Base-by-base conservation (phyloP, 2,888 invertebrate species). In the Amblyjoppa fuscipennis region DNA sequence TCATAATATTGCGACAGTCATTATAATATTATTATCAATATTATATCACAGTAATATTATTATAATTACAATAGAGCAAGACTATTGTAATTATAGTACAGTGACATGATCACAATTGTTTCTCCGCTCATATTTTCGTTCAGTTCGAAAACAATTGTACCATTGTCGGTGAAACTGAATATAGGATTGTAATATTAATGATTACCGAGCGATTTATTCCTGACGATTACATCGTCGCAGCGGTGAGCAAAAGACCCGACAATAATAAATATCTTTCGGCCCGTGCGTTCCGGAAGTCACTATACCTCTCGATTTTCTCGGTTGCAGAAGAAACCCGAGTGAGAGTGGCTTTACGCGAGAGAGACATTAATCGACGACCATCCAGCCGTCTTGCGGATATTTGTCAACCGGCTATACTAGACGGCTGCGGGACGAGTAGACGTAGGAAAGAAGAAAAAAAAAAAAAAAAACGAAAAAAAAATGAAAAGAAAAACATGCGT, bases 311-410 rank as follows among this genome's bases (percentile, higher is more conserved):
- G 69, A 84, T 76, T 78, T 76, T 81, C 77, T 53, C 45, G 53
- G 34, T 28, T 34, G n/a, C n/a, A 56, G 28, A 53, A 51, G 76
- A 75, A 85, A 88, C 81, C 66, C 78, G 61, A 74, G 81, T 82
- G 84, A 76, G 80, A 88, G 78, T 86, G 70, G 83, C 83, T 85
- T 77, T 78, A 45, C 69, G 81, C 69, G 81, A 79, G 69, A 61
- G 56, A 79, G 85, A 88, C 83, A 87, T 88, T 87, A 88, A 88
- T 88, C 86, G 87, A 83, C 77, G 75, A 75, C 73, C 64, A 78
- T 86, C 76, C 77, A 70, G 20, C 51, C 81, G 76, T 71, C 80
- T 82, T 79, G 61, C 59, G 74, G 77, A 84, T 86, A 88, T 88
- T 86, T 85, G 87, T 88, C 86, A 86, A 83, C 83, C 82, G 64